Evolutionary conservation across 2,888 invertebrate species (phyloP), one percentile per base, ranked within the genome.

Genomic region (Cataglyphis rosenhaueri): DNA sequence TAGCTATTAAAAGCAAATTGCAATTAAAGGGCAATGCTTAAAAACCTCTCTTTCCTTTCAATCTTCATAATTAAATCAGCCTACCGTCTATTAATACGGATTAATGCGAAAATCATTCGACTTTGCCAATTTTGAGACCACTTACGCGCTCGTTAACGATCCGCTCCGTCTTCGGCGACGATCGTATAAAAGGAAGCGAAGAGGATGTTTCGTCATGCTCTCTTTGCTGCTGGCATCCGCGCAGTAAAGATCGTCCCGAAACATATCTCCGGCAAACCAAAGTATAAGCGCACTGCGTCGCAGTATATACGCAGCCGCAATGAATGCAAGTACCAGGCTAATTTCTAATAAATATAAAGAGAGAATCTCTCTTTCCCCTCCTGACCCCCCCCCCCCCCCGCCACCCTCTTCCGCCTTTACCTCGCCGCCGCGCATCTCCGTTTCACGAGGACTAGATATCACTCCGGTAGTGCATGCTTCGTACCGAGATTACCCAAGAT

Each of bases 401-500:
- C 25, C 25, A 25, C 1, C 25, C 25, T 25, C n/a, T 12, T 65
- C 44, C 41, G 48, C 21, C 35, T 38, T 61, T 65, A 15, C 48
- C 10, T n/a, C 29, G 74, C 59, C 25, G 25, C 25, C 25, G 25
- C 71, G 74, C 74, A 74, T 84, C 83, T 73, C 25, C 68, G 79
- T 82, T 75, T 38, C 64, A 76, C 32, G 21, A 81, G 73, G 78
- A 82, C 81, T 82, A 83, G 85, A 85, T 85, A 85, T 85, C 83
- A 76, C 57, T 85, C 76, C 61, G 76, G 41, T 66, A 70, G 84
- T 75, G 81, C 85, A 82, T 76, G 81, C 81, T 29, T 86, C 84
- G 85, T 83, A 83, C 76, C 62, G 83, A 86, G 86, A 87, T 87
- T 86, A 83, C 79, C 82, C 85, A 73, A 89, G 88, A 91, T 86